Evolutionary conservation across 2,888 invertebrate genomes (phyloP).

Genomic region (Lamproptera curius): DNA sequence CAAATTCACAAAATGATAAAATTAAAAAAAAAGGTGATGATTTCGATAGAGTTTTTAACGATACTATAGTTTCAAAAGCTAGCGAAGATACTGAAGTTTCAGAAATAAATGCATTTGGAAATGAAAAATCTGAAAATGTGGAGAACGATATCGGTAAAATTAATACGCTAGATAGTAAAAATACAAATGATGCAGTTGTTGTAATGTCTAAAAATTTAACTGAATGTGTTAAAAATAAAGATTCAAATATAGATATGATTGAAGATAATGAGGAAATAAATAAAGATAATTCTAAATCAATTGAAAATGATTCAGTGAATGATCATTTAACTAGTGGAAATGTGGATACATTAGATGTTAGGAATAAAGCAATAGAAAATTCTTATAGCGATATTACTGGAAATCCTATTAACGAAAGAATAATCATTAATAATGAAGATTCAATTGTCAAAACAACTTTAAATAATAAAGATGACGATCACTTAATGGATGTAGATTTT

Average conservation of each 20-base stretch:
- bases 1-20: too few species aligned
- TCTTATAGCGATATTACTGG: slow-evolving; percentile 10
- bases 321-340: neutral
- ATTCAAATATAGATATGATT: too few species aligned
- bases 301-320: neutral
- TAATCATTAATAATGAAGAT: slow-evolving; percentile 22
- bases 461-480: slow-evolving; percentile 24
- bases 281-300: too few species aligned
- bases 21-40: neutral
- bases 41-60: neutral
- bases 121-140: too few species aligned
- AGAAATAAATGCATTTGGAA: too few species aligned
- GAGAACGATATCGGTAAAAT: neutral
- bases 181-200: too few species aligned
- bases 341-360: neutral
- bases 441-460: neutral
- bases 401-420: slow-evolving; percentile 5
- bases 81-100: too few species aligned
- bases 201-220: too few species aligned
- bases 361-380: slow-evolving; percentile 3
- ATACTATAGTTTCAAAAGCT: neutral
- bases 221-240: too few species aligned
- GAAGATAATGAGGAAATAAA: too few species aligned
- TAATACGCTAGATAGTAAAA: too few species aligned
- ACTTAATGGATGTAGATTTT: slow-evolving; percentile 63